Evolutionary conservation across 2,113 vertebrate species (phyloP).

Genomic region (Candoia aspera): DNA sequence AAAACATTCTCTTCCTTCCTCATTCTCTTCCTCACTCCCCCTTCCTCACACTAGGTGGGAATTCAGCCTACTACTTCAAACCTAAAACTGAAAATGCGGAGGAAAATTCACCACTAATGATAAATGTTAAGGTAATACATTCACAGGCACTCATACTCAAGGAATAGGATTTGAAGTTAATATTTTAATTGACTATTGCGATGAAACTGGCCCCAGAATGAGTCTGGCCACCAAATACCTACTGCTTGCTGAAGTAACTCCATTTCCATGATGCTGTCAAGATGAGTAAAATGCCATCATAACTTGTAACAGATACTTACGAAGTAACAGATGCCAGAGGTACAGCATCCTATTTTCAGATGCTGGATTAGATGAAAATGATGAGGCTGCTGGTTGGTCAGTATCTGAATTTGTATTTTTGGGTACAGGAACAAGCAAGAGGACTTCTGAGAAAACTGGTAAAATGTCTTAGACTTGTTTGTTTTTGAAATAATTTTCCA

Average conservation of each 20-base stretch:
- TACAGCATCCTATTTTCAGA: neutral
- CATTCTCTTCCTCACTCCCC: neutral
- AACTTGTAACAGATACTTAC: neutral
- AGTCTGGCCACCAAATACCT: neutral
- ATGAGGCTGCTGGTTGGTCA: neutral
- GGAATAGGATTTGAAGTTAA: neutral
- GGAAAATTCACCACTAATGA: neutral
- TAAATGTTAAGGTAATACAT: neutral
- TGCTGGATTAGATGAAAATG: neutral
- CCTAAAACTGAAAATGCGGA: neutral
- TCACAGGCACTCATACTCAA: neutral
- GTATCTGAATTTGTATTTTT: neutral
- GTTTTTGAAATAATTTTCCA: neutral
- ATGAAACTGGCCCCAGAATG: neutral
- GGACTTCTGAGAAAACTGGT: neutral
- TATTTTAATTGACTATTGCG: neutral
- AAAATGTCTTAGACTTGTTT: neutral
- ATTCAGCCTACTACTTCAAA: neutral
- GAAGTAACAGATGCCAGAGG: neutral
- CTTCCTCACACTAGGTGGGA: neutral
- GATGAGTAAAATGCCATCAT: neutral
- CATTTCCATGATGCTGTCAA: neutral
- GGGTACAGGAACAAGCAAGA: neutral
- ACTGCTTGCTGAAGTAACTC: neutral
- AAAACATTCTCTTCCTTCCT: neutral